phyloP scores from a whole-genome alignment of 2,888 invertebrate genomes.

The Watsonalla cultraria region DNA sequence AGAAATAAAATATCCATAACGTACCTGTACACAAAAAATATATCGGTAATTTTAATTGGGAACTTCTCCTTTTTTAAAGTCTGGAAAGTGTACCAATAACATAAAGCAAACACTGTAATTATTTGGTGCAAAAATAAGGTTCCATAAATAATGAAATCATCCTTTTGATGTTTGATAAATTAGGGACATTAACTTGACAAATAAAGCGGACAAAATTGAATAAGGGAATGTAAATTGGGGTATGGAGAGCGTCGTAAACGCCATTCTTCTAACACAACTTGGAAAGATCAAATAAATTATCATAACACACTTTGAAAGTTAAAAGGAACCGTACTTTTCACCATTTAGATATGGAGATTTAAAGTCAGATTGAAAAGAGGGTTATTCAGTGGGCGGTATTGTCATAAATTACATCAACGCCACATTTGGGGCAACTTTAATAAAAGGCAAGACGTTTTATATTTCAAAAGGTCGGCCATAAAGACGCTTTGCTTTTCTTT shows the following conservation, averaged over 20 bases:
- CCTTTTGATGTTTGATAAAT: background rate
- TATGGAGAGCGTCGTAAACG: background rate
- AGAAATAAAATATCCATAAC: too few relatives aligned
- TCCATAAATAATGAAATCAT: too few relatives aligned
- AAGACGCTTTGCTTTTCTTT: background rate
- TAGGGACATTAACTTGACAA: background rate
- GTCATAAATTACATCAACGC: background rate
- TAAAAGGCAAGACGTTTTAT: background rate
- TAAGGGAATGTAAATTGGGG: background rate
- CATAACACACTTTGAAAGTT: background rate
- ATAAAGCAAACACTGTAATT: too few relatives aligned
- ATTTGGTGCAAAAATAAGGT: too few relatives aligned
- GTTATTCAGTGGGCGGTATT: background rate
- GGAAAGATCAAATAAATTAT: background rate
- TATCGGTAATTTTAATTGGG: too few relatives aligned
- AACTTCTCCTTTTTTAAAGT: too few relatives aligned
- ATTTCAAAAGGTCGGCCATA: background rate
- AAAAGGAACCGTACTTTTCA: background rate
- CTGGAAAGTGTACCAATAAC: too few relatives aligned
- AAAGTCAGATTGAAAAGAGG: background rate
- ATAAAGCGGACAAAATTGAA: background rate
- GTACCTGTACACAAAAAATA: too few relatives aligned
- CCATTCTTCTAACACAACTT: background rate
- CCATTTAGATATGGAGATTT: background rate
- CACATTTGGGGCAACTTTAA: background rate